Percentiles rank a stretch among this genome's conserved stretches.
phyloP scores from a whole-genome alignment of 1,140 invertebrate species.

The Drosophila sturtevanti region DNA sequence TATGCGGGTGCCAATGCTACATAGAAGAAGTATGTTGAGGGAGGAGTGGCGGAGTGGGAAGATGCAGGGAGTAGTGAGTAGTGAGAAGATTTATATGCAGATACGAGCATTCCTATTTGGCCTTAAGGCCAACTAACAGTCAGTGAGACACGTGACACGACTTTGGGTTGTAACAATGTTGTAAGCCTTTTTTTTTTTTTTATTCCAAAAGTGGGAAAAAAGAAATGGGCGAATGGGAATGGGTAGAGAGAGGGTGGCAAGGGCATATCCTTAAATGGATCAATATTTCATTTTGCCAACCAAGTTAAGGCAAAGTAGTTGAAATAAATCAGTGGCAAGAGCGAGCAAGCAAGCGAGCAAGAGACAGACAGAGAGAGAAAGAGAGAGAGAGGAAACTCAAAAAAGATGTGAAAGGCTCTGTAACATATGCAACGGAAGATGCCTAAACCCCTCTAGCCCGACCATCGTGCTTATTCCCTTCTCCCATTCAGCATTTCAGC shows the following conservation, averaged over 20 bases:
- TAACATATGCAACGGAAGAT: conserved; percentile 22
- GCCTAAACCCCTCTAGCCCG: too few species aligned
- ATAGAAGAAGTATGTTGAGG: too few species aligned
- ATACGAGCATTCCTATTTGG: conserved; percentile 4
- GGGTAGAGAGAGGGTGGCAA: not conserved
- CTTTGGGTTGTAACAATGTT: conserved; percentile 21
- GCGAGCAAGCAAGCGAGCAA: not conserved
- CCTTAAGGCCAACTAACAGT: conserved; percentile 7
- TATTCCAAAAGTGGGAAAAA: not conserved
- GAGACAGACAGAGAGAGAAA: too few species aligned
- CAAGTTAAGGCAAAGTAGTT: conserved; percentile 41
- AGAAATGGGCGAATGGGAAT: too few species aligned
- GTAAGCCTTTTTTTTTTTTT: conserved; percentile 40
- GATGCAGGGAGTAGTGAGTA: not conserved
- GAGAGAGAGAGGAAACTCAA: not conserved
- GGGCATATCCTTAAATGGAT: conserved; percentile 49
- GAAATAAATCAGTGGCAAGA: conserved; percentile 54
- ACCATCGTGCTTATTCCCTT: too few species aligned
- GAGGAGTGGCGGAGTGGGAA: not conserved
- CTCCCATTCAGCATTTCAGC: not conserved
- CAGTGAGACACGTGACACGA: conserved; percentile 12
- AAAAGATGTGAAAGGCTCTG: conserved; percentile 1
- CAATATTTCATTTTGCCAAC: conserved; percentile 65
- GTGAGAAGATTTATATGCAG: conserved; percentile 39
- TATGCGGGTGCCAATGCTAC: conserved; percentile 1